Evolutionary conservation across 2,113 vertebrate genomes (phyloP).

Genomic region (Hylia prasina): DNA sequence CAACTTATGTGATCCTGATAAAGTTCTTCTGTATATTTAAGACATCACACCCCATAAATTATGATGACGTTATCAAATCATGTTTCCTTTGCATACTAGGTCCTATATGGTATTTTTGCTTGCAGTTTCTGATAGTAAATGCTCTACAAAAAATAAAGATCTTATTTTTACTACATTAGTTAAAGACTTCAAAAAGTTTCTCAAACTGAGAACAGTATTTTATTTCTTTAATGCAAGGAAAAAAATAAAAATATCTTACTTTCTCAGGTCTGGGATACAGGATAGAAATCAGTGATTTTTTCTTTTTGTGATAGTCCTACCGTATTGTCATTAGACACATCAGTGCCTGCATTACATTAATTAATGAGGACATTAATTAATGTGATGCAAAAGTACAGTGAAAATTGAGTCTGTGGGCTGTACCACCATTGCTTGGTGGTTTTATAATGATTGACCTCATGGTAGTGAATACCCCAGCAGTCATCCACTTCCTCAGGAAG

Average conservation of each 20-base stretch:
- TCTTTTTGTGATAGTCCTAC: background rate
- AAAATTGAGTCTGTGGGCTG: background rate
- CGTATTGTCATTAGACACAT: background rate
- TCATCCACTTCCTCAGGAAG: background rate
- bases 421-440: background rate
- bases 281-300: background rate
- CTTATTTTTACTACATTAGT: background rate
- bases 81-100: background rate
- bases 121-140: background rate
- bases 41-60: constrained; percentile 1
- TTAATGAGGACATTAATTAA: constrained; percentile 16
- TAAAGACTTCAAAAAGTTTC: background rate
- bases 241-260: background rate
- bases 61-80: background rate
- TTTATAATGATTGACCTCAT: constrained; percentile 1
- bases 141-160: background rate
- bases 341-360: background rate
- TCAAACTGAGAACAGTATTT: background rate
- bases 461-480: background rate
- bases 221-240: background rate
- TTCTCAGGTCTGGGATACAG: background rate
- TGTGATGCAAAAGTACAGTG: background rate
- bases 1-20: background rate
- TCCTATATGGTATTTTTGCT: background rate
- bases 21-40: constrained; percentile 14